Base-by-base conservation (phyloP, 2,113 vertebrate genomes). In the Nerophis lumbriciformis region DNA sequence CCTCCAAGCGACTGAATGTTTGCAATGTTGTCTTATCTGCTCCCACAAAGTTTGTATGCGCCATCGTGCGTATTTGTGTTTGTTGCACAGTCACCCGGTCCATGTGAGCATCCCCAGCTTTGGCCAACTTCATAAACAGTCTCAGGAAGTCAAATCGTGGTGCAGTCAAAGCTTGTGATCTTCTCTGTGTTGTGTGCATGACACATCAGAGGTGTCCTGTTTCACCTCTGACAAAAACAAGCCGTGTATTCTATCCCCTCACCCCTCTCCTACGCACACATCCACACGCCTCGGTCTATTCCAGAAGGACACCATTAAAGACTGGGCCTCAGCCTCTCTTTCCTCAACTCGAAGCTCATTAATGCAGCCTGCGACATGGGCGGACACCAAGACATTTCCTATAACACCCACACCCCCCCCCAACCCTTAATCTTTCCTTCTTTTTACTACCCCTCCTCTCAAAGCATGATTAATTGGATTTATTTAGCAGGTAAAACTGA, bases 271-370 rank as follows among this genome's bases (percentile, higher is more conserved):
- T 65, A 13, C 61, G 15, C 48, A n/a, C 57, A 49, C 67, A n/a
- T 50, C 59, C 73, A 7, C 61, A 47, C 65, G 16, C 44, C 65
- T 63, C 53, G 8, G 52, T 75, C 71, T 85, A 90, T 90, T 90
- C 88, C 89, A 83, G 77, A 79, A 73, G 85, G 90, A 88, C 85
- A 81, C 87, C 83, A 89, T 90, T 90, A 89, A 68, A 75, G 79
- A 63, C 72, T 54, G 21, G 48, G 77, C 77, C 81, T 79, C 55
- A 83, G 76, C 72, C 80, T 83, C 63, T 81, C 76, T 80, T 86
- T 56, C 38, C 75, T 71, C 81, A 80, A 75, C 83, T 87, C 88
- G 84, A 81, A 78, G 73, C 85, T 87, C 87, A 90, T 92, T 90
- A 92, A 90, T 91, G 88, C 85, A 86, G 77, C 63, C 74, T 76